These are phyloP conservation scores for Icerya purchasi DNA, from an alignment of 2,888 invertebrate species.

Conservation along the genomic window DNA sequence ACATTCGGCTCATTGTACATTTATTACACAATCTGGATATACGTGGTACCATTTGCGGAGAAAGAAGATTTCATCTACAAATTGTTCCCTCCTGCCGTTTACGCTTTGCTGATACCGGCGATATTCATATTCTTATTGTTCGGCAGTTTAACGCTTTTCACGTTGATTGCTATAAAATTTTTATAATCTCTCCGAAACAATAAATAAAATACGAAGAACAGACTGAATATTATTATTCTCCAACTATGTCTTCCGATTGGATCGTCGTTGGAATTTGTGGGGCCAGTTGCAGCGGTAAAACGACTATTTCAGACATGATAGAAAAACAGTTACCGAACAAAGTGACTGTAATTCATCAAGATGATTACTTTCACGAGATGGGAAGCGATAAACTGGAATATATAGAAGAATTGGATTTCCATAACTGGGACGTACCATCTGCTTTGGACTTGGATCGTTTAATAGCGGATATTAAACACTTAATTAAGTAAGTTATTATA, in stretches of 20 bases:
- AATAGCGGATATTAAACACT: slow-evolving; percentile 24
- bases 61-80: slow-evolving; percentile 32
- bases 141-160: slow-evolving; percentile 41
- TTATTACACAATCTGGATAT: slow-evolving; percentile 41
- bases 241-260: slow-evolving; percentile 25
- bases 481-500: slow-evolving; percentile 8
- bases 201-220: slow-evolving; percentile 13
- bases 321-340: slow-evolving; percentile 26
- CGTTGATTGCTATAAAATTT: slow-evolving; percentile 20
- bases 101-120: slow-evolving; percentile 37
- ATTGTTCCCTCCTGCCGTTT: slow-evolving; percentile 33
- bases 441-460: slow-evolving; percentile 49
- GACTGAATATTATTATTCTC: too few relatives aligned
- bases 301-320: slow-evolving; percentile 41
- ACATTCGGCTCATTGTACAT: slow-evolving; percentile 31
- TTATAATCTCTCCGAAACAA: not conserved
- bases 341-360: slow-evolving; percentile 39
- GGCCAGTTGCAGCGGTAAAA: slow-evolving; percentile 67
- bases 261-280: slow-evolving; percentile 50
- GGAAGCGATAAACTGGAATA: slow-evolving; percentile 41
- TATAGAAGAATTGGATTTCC: slow-evolving; percentile 41
- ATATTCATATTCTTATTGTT: slow-evolving; percentile 38
- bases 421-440: slow-evolving; percentile 51
- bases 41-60: slow-evolving; percentile 43
- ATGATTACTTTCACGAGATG: slow-evolving; percentile 47